A percentile compares a stretch with the other conserved stretches of the same genome.
These are phyloP conservation scores for Kryptopterus vitreolus DNA, from an alignment of 2,797 vertebrate species.

Conservation along the genomic window DNA sequence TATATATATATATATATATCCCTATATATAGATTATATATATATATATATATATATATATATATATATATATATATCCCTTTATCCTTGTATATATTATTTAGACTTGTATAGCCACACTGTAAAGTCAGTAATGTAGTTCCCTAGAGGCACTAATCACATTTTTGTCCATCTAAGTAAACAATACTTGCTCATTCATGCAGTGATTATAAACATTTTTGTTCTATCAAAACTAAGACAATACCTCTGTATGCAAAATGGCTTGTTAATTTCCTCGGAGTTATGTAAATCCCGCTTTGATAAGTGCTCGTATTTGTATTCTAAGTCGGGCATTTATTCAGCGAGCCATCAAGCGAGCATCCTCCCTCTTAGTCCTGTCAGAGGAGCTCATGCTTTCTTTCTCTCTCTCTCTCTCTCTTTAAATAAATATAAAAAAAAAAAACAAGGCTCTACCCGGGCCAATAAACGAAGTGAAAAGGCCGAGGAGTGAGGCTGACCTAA, in stretches of 20 bases:
- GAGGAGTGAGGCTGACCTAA: conserved; percentile 47
- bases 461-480: conserved; percentile 47
- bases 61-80: too few relatives aligned
- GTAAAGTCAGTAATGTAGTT: not conserved
- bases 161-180: not conserved
- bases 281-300: conserved; percentile 35
- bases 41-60: too few relatives aligned
- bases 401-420: conserved; percentile 6
- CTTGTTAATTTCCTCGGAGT: conserved; percentile 15
- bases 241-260: not conserved
- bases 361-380: conserved; percentile 30
- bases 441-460: conserved; percentile 32
- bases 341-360: conserved; percentile 41
- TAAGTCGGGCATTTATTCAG: conserved; percentile 34
- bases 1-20: too few relatives aligned
- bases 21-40: too few relatives aligned
- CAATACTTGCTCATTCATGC: not conserved
- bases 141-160: conserved; percentile 1
- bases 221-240: conserved; percentile 24
- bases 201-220: not conserved
- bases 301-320: conserved; percentile 32
- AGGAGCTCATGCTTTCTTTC: conserved; percentile 46
- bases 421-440: not conserved
- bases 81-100: too few relatives aligned
- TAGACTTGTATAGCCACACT: not conserved